Conservation (phyloP, 2,113 vertebrate species). For the Noctilio leporinus region DNA sequence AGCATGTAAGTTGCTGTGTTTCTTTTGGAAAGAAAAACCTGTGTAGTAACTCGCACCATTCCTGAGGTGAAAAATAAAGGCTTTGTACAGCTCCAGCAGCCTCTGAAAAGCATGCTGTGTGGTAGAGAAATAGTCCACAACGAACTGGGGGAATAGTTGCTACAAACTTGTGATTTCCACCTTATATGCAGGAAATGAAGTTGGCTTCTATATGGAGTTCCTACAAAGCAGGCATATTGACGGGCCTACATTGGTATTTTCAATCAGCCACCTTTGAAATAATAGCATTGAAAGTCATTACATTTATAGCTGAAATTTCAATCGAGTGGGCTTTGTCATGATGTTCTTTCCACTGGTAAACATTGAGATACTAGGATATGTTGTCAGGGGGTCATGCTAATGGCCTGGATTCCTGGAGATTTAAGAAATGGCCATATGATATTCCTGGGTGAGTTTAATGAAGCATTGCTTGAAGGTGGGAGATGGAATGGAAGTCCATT, state of each 20-base stretch:
- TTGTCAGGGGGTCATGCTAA: background rate
- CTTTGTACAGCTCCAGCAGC: background rate
- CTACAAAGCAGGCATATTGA: background rate
- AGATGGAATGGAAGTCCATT: background rate
- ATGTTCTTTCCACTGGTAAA: background rate
- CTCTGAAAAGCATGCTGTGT: background rate
- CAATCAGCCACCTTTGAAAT: background rate
- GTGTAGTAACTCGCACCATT: background rate
- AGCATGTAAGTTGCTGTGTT: conserved; percentile 90
- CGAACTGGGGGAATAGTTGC: background rate
- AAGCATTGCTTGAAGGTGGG: background rate
- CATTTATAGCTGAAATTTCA: conserved; percentile 17
- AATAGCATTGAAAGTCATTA: background rate
- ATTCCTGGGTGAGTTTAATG: conserved; percentile 28
- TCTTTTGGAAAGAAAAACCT: conserved; percentile 5
- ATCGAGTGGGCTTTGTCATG: background rate
- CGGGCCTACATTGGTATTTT: background rate
- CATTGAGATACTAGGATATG: background rate
- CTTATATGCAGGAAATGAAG: background rate
- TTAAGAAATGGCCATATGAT: conserved; percentile 23
- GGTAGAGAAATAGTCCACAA: background rate
- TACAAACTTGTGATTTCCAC: background rate
- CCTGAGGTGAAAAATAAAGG: background rate
- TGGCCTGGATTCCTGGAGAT: background rate
- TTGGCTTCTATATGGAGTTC: background rate